Evolutionary conservation across 1,140 invertebrate genomes (phyloP).

Genomic region (Pseudomyrmex cubaensis): DNA sequence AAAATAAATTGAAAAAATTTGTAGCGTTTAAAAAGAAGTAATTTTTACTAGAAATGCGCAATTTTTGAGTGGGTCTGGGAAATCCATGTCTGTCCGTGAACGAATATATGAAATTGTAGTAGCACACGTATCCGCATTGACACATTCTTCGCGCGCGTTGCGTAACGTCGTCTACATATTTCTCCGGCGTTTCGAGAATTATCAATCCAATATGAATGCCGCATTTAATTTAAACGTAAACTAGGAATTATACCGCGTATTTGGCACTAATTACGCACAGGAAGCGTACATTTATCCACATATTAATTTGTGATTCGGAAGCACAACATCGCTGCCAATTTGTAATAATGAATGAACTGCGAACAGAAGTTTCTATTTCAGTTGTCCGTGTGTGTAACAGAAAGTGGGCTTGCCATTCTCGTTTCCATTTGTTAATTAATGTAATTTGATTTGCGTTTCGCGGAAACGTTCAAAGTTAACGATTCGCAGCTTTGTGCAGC

Average conservation of each 20-base stretch:
- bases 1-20: too few relatives aligned
- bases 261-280: conserved; percentile 38
- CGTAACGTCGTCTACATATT: background rate
- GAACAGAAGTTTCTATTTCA: conserved; percentile 13
- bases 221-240: conserved; percentile 35
- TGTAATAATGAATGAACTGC: conserved; percentile 44
- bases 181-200: conserved; percentile 2
- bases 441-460: conserved; percentile 43
- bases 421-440: conserved; percentile 40
- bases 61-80: too few relatives aligned
- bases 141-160: background rate
- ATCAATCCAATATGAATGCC: conserved; percentile 34
- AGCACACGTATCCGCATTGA: too few relatives aligned
- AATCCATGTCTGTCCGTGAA: too few relatives aligned
- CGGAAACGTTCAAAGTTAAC: conserved; percentile 42
- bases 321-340: conserved; percentile 21
- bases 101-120: too few relatives aligned
- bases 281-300: too few relatives aligned
- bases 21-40: too few relatives aligned
- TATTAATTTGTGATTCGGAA: conserved; percentile 18
- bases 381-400: conserved; percentile 13
- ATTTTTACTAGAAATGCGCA: too few relatives aligned
- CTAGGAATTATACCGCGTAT: conserved; percentile 35
- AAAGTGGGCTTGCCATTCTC: conserved; percentile 16
- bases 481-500: conserved; percentile 36